Conservation (phyloP, 2,113 vertebrate species). For the Hemichromis elongatus region DNA sequence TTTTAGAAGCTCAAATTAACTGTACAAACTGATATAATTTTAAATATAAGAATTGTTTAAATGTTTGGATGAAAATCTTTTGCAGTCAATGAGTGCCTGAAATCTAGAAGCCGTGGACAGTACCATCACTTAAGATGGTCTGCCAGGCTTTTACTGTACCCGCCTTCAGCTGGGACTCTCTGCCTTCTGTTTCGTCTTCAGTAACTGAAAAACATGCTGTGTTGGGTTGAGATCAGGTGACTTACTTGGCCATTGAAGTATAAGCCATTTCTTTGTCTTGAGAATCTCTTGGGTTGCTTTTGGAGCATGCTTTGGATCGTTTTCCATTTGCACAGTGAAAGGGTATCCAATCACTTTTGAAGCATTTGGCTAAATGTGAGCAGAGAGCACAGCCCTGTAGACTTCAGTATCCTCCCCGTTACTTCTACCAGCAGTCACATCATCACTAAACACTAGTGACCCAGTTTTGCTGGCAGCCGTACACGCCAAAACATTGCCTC, state of each 20-base stretch:
- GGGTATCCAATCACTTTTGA: neutral
- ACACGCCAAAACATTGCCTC: neutral
- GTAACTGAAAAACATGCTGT: neutral
- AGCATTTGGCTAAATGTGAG: neutral
- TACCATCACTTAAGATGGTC: neutral
- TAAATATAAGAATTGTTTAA: neutral
- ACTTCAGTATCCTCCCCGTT: neutral
- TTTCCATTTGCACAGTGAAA: neutral
- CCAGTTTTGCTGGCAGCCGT: neutral
- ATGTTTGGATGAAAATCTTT: neutral
- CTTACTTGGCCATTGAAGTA: neutral
- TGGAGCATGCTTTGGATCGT: neutral
- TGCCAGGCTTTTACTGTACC: neutral
- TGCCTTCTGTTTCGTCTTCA: neutral
- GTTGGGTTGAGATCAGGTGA: neutral
- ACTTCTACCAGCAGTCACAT: neutral
- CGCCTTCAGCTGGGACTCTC: neutral
- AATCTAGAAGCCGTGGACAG: neutral
- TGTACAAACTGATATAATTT: neutral
- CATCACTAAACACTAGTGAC: neutral
- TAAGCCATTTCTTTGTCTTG: neutral
- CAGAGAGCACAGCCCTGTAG: neutral
- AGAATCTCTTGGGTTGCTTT: neutral
- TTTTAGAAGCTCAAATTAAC: neutral
- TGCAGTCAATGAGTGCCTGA: neutral